Base-by-base conservation (phyloP, 2,888 invertebrate species). In the Gryllus longicercus region DNA sequence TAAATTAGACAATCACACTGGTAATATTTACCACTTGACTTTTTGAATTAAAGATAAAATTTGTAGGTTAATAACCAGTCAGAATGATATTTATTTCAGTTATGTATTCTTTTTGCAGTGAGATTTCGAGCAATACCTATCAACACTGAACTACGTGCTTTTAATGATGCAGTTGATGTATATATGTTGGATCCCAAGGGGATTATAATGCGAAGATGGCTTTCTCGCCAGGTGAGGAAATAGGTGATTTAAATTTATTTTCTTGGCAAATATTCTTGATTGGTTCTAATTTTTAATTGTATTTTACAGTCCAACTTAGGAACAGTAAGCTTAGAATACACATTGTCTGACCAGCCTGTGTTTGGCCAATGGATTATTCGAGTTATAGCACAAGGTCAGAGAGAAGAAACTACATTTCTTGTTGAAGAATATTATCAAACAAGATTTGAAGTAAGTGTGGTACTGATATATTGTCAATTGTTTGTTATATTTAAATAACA, bases 371-470 rank as follows among this genome's bases (percentile, higher is more conserved):
- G 98, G 98, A 93, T 91, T 76, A 93, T 98, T 83, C 91, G 94
- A 82, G 94, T 98, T 1, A 91, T 95, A 83, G 97, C 97, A 0
- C 94, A 96, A 85, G 95, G 95, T 0, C 96, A 97, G 87, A 88
- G 93, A 2, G 97, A 98, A 87, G 95, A 96, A 86, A 91, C 94
- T 74, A 91, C 91, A 79, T 97, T 97, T 87, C 87, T 92, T 11
- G 97, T 98, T 0, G 96, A 97, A 86, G 97, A 98, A 88, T 98
- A 97, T 88, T 97, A 97, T 87, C 96, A 96, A 87, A 96, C 97
- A 0, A 90, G 97, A 84, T 97, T 95, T 86, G 97, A 98, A 90
- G 93, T 93, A 75, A 83, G 86, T 38, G 38, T 38, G 38, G 38
- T 38, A 8, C 38, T 38, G 38, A 38, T 38, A 38, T 5, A 38